Evolutionary conservation across 1,140 invertebrate genomes (phyloP).

Genomic region (Hylaeus volcanicus): DNA sequence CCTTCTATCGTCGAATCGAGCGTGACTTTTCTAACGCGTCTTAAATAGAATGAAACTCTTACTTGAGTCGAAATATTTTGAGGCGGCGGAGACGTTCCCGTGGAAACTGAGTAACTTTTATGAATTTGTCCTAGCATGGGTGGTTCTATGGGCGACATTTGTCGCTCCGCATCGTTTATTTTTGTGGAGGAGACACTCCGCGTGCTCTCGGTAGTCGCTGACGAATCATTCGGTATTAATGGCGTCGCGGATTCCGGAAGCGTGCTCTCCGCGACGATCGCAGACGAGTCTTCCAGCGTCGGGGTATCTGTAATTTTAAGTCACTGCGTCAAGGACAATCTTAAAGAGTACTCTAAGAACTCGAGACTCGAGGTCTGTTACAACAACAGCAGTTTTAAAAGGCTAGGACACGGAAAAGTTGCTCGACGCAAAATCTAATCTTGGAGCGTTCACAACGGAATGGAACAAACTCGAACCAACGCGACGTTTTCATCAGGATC

Average conservation of each 20-base stretch:
- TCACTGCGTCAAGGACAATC: not conserved
- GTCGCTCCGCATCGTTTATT: not conserved
- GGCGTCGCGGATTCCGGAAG: not conserved
- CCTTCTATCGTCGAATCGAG: not conserved
- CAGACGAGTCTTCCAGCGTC: constrained; percentile 25
- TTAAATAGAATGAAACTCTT: constrained; percentile 59
- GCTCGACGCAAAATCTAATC: not conserved
- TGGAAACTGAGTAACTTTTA: constrained; percentile 65
- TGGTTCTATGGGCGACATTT: not conserved
- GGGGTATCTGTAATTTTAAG: constrained; percentile 52
- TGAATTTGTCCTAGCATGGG: constrained; percentile 44
- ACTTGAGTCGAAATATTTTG: constrained; percentile 94
- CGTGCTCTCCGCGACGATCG: not conserved
- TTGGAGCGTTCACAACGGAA: not conserved
- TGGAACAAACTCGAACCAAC: not conserved
- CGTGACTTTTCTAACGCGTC: not conserved
- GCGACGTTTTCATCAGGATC: constrained; percentile 6
- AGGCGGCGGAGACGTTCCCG: constrained; percentile 91
- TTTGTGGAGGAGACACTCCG: constrained; percentile 2
- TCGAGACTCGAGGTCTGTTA: too few species aligned
- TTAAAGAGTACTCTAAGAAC: too few species aligned
- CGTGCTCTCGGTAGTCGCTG: not conserved
- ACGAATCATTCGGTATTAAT: not conserved
- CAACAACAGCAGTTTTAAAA: too few species aligned
- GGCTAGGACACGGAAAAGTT: too few species aligned